Evolutionary conservation across 1,140 invertebrate genomes (phyloP).

Genomic region (Bombyx mandarina): DNA sequence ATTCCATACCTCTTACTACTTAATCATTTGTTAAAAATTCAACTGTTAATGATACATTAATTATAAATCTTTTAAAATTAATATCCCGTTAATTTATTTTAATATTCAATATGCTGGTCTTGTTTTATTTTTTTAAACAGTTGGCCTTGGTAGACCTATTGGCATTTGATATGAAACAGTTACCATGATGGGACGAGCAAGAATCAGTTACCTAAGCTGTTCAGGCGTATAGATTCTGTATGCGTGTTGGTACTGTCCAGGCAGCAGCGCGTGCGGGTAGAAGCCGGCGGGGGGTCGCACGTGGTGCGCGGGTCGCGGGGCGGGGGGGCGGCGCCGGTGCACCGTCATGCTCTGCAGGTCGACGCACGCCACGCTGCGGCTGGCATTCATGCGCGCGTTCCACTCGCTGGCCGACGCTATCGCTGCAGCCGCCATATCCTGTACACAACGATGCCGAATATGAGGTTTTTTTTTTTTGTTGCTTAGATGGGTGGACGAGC

Average conservation of each 20-base stretch:
- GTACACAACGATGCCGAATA: slow-evolving; percentile 9
- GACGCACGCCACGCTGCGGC: slow-evolving; percentile 72
- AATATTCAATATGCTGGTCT: no score
- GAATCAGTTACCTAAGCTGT: slow-evolving; percentile 72
- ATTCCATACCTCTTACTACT: no score
- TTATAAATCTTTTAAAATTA: no score
- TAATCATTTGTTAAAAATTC: no score
- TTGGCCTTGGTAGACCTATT: no score
- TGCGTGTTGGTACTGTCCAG: slow-evolving; percentile 93
- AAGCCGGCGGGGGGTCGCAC: slow-evolving; percentile 79
- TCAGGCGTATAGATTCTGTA: slow-evolving; percentile 78
- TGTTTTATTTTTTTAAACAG: no score
- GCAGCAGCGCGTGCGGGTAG: slow-evolving; percentile 93
- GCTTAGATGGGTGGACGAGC: no score
- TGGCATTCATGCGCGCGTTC: slow-evolving; percentile 89
- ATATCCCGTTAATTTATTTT: no score
- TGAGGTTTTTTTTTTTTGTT: no score
- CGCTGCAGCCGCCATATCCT: slow-evolving; percentile 88
- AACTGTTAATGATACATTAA: no score
- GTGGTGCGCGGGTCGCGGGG: slow-evolving; percentile 37
- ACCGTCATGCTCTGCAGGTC: slow-evolving; percentile 85
- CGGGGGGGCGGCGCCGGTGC: slow-evolving; percentile 75
- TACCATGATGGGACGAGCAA: no score
- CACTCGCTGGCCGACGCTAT: slow-evolving; percentile 89
- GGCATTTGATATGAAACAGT: no score